These are phyloP conservation scores for Tridacna gigas DNA, from an alignment of 2,888 invertebrate species.

Conservation along the genomic window DNA sequence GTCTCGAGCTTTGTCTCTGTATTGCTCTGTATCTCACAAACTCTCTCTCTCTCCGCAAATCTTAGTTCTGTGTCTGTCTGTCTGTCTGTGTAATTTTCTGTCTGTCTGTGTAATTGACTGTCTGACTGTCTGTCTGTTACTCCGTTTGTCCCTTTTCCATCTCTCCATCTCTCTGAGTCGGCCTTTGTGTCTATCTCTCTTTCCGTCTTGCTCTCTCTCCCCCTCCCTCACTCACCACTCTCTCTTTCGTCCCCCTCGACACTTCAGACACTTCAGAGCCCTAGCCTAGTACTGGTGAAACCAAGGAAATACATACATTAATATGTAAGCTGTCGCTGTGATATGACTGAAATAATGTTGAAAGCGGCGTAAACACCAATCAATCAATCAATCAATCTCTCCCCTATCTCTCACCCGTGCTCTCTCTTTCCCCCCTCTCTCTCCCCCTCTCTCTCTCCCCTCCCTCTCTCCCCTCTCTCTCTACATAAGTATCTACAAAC, in stretches of 20 bases:
- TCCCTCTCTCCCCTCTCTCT: neutral
- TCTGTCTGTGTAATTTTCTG: neutral
- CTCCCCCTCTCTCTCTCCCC: conserved; percentile 3
- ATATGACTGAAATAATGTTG: too few relatives aligned
- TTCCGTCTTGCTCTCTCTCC: neutral
- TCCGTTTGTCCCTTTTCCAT: neutral
- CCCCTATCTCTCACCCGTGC: conserved; percentile 25
- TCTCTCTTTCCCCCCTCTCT: conserved; percentile 22
- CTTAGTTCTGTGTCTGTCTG: neutral
- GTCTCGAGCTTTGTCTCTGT: too few relatives aligned
- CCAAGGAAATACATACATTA: too few relatives aligned
- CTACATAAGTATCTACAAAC: neutral
- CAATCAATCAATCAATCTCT: too few relatives aligned
- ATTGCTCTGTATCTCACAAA: too few relatives aligned
- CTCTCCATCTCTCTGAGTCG: neutral
- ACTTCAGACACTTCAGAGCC: too few relatives aligned
- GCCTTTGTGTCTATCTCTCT: neutral
- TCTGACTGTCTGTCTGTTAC: neutral
- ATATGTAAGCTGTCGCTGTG: too few relatives aligned
- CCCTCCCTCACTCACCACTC: conserved; percentile 3
- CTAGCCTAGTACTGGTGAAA: too few relatives aligned
- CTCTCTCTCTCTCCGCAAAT: neutral
- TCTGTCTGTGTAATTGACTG: neutral
- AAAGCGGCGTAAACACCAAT: too few relatives aligned
- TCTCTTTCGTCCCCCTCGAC: conserved; percentile 10